These are phyloP conservation scores for Ashinkailepas kermadecensis DNA, from an alignment of 2,888 invertebrate species.

Conservation along the genomic window DNA sequence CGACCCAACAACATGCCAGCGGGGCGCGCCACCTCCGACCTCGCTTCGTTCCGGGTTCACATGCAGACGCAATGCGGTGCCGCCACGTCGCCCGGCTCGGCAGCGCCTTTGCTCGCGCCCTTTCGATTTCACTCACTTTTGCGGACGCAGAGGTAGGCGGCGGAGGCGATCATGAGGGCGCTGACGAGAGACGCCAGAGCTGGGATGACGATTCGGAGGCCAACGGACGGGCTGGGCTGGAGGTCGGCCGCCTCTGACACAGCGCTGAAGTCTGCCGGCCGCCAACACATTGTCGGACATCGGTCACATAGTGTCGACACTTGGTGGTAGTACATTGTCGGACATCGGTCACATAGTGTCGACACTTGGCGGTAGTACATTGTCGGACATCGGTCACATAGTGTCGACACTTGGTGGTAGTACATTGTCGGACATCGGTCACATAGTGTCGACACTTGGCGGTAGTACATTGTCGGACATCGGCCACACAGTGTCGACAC, in stretches of 20 bases:
- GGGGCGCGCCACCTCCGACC: too few species aligned
- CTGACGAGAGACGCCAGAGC: constrained; percentile 29
- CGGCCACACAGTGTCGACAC: not conserved
- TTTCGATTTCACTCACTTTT: constrained; percentile 26
- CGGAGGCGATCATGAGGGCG: constrained; percentile 24
- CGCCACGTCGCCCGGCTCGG: too few species aligned
- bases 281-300: not conserved
- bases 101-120: too few species aligned
- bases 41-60: too few species aligned
- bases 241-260: not conserved
- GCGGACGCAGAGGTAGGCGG: constrained; percentile 32
- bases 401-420: too few species aligned
- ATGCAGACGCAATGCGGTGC: too few species aligned
- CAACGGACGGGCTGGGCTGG: not conserved
- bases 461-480: not conserved
- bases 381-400: too few species aligned
- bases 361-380: too few species aligned
- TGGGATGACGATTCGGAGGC: constrained; percentile 27
- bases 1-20: too few species aligned
- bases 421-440: not conserved
- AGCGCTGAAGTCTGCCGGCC: not conserved
- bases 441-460: too few species aligned
- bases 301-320: not conserved
- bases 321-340: too few species aligned
- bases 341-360: not conserved